phyloP scores from a whole-genome alignment of 2,113 vertebrate species.

The Daubentonia madagascariensis region DNA sequence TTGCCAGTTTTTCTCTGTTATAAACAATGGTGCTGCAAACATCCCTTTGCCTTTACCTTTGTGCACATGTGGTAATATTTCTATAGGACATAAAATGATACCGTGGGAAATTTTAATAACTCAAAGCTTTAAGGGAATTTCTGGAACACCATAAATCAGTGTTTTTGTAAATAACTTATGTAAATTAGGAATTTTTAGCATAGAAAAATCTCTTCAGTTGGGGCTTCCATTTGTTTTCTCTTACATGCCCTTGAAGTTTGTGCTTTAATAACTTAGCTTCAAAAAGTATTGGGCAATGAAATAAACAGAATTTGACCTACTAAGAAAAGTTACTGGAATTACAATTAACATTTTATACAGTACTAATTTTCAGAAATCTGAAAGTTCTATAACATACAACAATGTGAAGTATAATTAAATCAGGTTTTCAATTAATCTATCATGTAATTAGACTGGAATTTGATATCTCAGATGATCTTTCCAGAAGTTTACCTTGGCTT shows the following conservation, averaged over 20 bases:
- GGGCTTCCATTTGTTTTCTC: neutral
- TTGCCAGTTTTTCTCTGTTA: neutral
- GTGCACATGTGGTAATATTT: neutral
- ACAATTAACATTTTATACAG: neutral
- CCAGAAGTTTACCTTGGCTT: neutral
- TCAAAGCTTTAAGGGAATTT: neutral
- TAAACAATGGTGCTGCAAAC: neutral
- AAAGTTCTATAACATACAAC: neutral
- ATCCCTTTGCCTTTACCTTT: neutral
- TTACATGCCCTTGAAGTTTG: neutral
- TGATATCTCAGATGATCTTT: neutral
- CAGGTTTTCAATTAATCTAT: neutral
- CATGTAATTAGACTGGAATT: neutral
- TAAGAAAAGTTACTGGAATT: neutral
- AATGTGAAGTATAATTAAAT: neutral
- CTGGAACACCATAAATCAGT: neutral
- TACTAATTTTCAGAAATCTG: neutral
- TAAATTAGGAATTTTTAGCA: neutral
- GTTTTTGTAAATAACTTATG: neutral
- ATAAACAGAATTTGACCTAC: neutral
- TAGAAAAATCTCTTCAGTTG: neutral
- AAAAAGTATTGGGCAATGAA: neutral
- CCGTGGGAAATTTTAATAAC: neutral
- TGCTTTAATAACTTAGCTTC: neutral
- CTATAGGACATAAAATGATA: neutral